phyloP scores from a whole-genome alignment of 2,888 invertebrate species.

The Zygothrica quintamaculata region DNA sequence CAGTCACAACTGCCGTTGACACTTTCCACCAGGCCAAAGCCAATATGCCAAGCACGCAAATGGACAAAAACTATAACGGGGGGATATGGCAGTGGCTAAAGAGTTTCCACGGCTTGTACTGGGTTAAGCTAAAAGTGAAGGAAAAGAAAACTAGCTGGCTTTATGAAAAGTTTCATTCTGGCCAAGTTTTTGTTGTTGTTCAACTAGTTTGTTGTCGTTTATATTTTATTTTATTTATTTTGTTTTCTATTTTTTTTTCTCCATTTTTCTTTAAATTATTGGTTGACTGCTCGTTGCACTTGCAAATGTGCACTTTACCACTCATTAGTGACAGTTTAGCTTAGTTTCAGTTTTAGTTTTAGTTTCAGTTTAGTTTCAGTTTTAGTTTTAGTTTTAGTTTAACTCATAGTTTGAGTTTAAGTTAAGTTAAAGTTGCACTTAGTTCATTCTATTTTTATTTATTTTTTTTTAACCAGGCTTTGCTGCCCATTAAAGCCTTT shows the following conservation, averaged over 20 bases:
- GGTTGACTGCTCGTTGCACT: conserved; percentile 51
- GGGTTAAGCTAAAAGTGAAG: conserved; percentile 1
- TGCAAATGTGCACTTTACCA: conserved; percentile 70
- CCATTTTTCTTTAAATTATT: conserved; percentile 55
- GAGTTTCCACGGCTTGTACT: neutral
- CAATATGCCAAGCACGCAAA: conserved; percentile 73
- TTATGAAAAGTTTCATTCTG: conserved; percentile 61
- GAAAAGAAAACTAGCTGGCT: conserved; percentile 21
- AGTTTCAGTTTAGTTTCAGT: neutral
- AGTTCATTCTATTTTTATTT: too few relatives aligned
- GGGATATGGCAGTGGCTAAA: too few relatives aligned
- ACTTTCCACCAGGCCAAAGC: conserved; percentile 51
- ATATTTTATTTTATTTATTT: conserved; percentile 38
- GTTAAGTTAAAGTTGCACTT: too few relatives aligned
- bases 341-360: conserved; percentile 2
- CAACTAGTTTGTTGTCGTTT: conserved; percentile 42
- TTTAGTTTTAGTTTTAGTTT: conserved; percentile 14
- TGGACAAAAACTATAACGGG: conserved; percentile 14
- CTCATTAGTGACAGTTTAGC: conserved; percentile 71
- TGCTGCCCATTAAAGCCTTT: conserved; percentile 9
- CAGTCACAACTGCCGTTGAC: conserved; percentile 75
- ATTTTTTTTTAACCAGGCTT: too few relatives aligned
- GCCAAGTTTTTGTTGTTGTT: conserved; percentile 33
- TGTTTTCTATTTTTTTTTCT: conserved; percentile 42
- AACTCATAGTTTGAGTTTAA: neutral